Conservation (phyloP, 2,113 vertebrate species). For the Phyllopteryx taeniolatus region DNA sequence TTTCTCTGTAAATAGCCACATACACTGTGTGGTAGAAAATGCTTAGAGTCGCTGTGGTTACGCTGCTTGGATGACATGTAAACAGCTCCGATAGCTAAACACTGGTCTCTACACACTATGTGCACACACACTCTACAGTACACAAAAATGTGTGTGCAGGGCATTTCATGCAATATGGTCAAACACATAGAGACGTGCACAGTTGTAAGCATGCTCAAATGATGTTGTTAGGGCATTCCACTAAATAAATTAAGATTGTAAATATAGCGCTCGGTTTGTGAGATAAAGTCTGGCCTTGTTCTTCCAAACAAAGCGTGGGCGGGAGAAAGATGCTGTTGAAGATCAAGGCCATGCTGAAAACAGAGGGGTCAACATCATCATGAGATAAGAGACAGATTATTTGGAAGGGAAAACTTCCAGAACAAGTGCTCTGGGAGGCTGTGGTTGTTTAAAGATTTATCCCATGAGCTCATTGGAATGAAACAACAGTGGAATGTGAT, state of each 20-base stretch:
- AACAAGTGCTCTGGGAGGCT: background rate
- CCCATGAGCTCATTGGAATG: background rate
- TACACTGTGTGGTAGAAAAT: conserved; percentile 32
- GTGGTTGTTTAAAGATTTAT: background rate
- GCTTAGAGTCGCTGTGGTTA: conserved; percentile 30
- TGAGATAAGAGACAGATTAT: conserved; percentile 26
- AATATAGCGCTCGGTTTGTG: conserved; percentile 42
- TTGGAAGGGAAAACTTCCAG: background rate
- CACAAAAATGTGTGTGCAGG: background rate
- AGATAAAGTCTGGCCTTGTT: conserved; percentile 53
- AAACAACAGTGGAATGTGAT: background rate
- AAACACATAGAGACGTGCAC: background rate
- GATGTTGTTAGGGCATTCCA: conserved; percentile 50
- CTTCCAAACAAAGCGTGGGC: conserved; percentile 30
- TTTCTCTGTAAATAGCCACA: background rate
- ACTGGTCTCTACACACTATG: conserved; percentile 7
- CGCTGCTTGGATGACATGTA: conserved; percentile 37
- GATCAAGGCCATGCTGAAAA: conserved; percentile 37
- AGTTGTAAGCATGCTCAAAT: conserved; percentile 26
- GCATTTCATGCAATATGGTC: conserved; percentile 12
- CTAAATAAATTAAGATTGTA: conserved; percentile 61
- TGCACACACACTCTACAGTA: conserved; percentile 1
- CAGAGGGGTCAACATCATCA: conserved; percentile 29
- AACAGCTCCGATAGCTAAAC: conserved; percentile 38
- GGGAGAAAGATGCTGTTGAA: conserved; percentile 14